Evolutionary conservation across 2,113 vertebrate species (phyloP), one percentile per base, ranked within the genome.

Genomic region (Noturus placidus): DNA sequence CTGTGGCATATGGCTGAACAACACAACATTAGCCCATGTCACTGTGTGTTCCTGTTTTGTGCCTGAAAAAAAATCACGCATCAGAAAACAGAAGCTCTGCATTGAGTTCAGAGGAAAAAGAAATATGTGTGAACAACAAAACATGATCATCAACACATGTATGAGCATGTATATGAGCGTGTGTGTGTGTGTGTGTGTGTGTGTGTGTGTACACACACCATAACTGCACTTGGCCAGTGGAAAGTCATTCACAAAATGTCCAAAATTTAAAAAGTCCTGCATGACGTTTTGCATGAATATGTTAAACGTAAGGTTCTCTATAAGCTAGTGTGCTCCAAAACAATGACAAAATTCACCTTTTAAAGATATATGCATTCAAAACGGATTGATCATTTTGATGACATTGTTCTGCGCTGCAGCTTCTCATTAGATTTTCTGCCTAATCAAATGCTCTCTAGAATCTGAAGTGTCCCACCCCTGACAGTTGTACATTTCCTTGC

Each of bases 21-120:
- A 94, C 94, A 95, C 93, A 94, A 95, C 93, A 95, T 96, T 95
- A 95, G 20, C 94, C 92, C 93, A 94, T 94, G 92, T 92, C 93
- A 92, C 93, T 94, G 91, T 90, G 85, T 85, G 89, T 87, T 90
- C 92, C 91, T 94, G 94, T 93, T 93, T 90, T 90, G 92, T 93
- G 94, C 92, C 92, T 93, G 93, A 95, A 94, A 95, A 93, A 93
- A 92, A 92, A 93, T 94, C 92, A 93, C 52, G 33, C 88, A 84
- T 92, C 89, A 92, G 93, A 92, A 93, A 30, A 65, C 69, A 38
- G 38, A n/a, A 65, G 50, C n/a, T 83, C 35, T 22, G 59, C 54
- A 52, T 8, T 30, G 57, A 22, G 72, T 88, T 82, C 88, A 61
- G 69, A 54, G 42, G 74, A 67, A 86, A 63, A 27, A 89, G 80